Conservation (phyloP, 2,888 invertebrate genomes). For the Himalopsyche tibetana region DNA sequence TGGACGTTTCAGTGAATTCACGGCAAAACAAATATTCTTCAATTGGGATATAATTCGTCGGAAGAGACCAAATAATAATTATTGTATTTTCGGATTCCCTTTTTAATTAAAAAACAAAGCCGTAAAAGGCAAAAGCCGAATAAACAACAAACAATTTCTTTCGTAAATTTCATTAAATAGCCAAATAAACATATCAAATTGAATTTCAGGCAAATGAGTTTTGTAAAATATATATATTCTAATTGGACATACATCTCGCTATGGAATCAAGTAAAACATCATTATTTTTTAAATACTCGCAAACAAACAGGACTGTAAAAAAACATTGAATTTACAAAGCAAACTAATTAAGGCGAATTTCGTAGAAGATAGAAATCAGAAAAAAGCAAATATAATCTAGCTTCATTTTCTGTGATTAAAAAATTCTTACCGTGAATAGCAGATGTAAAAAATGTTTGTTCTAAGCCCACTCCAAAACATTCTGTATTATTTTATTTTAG, state of each 20-base stretch:
- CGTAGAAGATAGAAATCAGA: not conserved
- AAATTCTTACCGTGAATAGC: constrained; percentile 50
- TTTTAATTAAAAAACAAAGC: constrained; percentile 22
- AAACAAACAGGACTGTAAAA: constrained; percentile 17
- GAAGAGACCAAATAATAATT: no score
- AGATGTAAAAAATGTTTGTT: constrained; percentile 59
- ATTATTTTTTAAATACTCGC: not conserved
- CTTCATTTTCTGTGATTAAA: constrained; percentile 39
- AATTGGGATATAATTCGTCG: no score
- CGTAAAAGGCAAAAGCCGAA: not conserved
- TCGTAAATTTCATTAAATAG: constrained; percentile 21
- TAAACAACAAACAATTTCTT: constrained; percentile 2
- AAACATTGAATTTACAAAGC: not conserved
- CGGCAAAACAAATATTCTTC: no score
- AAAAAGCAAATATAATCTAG: constrained; percentile 25
- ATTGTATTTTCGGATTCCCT: not conserved
- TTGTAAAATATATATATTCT: not conserved
- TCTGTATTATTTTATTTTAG: no score
- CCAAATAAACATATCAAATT: constrained; percentile 34
- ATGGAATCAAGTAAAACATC: not conserved
- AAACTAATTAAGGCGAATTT: constrained; percentile 28
- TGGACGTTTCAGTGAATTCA: no score
- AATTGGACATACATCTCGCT: constrained; percentile 26
- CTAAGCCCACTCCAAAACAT: constrained; percentile 42
- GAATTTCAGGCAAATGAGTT: constrained; percentile 25